phyloP scores from a whole-genome alignment of 2,888 invertebrate genomes.

The Imbricaverruca yamaguchii region DNA sequence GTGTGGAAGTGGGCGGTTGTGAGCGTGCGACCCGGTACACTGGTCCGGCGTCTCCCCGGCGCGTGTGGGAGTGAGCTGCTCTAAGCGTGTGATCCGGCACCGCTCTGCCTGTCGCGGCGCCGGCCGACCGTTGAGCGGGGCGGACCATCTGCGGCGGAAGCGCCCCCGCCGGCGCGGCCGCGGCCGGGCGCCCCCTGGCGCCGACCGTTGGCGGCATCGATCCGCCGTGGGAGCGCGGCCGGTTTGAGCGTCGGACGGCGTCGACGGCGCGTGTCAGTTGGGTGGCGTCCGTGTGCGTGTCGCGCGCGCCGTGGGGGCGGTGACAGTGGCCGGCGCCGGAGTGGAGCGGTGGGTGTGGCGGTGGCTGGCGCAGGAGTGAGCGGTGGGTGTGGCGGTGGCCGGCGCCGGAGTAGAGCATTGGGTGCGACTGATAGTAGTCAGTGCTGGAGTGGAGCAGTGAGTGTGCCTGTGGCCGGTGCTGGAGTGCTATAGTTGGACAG shows the following conservation, averaged over 20 bases:
- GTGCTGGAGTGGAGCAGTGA: too few relatives aligned
- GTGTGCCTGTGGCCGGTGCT: neutral
- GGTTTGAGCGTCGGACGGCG: slow-evolving; percentile 1
- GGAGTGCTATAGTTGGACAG: too few relatives aligned
- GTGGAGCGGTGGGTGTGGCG: slow-evolving; percentile 2
- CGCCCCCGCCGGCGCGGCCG: slow-evolving; percentile 34
- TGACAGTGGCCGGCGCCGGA: neutral
- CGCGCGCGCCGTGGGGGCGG: neutral
- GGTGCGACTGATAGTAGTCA: too few relatives aligned
- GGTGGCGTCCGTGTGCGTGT: neutral
- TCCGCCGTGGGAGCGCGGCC: neutral
- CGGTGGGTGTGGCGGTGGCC: neutral
- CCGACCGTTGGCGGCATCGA: slow-evolving; percentile 8
- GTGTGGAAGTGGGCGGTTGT: too few relatives aligned
- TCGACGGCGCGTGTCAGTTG: neutral
- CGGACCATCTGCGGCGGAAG: too few relatives aligned
- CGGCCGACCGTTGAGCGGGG: too few relatives aligned
- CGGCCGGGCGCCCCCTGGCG: slow-evolving; percentile 11
- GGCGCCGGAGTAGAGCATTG: neutral
- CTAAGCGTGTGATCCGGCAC: too few relatives aligned
- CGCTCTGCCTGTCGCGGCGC: too few relatives aligned
- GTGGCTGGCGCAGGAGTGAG: neutral
- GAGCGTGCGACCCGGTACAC: too few relatives aligned
- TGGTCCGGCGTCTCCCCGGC: neutral
- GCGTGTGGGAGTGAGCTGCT: neutral